Evolutionary conservation across 2,888 invertebrate species (phyloP), one percentile per base, ranked within the genome.

Genomic region (Polia nebulosa): DNA sequence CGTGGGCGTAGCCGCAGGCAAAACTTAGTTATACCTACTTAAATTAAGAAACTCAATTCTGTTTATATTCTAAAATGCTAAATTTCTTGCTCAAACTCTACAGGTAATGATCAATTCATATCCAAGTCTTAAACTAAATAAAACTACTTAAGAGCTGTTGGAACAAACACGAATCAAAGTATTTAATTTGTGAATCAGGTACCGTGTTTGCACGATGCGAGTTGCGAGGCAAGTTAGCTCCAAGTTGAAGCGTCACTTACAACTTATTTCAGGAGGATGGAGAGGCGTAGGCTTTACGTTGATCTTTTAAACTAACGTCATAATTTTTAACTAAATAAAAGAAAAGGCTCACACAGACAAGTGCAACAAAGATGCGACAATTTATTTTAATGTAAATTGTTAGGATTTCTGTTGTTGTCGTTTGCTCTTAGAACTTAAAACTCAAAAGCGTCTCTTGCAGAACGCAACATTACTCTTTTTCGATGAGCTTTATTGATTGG

Each of bases 171-270:
- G 32, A 75, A 64, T 70, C 61, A 77, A 36, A 32, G 25, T 65
- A 41, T 59, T 39, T 55, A 72, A 79, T 56, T 77, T 80, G 34
- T 53, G 44, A 60, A 60, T 27, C 65, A 69, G 51, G 60, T 29
- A n/a, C 25, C 45, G 29, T 58, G 34, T 72, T 32, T 53, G 52
- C 60, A 53, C 44, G 66, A 51, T 34, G 36, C 25, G 36, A 60
- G 73, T 61, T 66, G 39, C 11, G 45, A 76, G 25, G 22, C 39
- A 49, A 64, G 65, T 77, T 64, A 63, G 57, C 59, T 69, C 63
- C n/a, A 20, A 76, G 72, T 80, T 78, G 47, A 60, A 72, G 59
- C 72, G 64, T 27, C 58, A 62, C 56, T 72, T 55, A 39, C 53
- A 27, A 64, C 34, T 52, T 63, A 52, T 41, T 61, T 72, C n/a